Base-by-base conservation (phyloP, 2,888 invertebrate genomes). In the Boloria euphrosyne region DNA sequence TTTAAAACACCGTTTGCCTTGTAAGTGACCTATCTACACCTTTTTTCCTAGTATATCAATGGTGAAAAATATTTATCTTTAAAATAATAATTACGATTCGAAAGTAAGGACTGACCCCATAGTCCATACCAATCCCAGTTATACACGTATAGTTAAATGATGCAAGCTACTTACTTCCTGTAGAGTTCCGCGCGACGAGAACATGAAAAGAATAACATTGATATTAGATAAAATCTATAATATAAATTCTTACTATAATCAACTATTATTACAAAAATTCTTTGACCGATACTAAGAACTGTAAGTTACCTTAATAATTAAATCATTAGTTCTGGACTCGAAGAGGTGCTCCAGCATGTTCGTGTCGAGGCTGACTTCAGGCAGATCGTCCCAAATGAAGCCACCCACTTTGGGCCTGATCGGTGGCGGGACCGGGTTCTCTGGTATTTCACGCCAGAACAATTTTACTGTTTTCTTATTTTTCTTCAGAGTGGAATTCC, bases 401-500 rank as follows among this genome's bases (percentile, higher is more conserved):
- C 95, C 94, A 72, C 93, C 92, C 57, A 95, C 90, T 70, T 95
- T 95, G 46, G 95, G 90, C 14, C 92, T 89, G 50, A 92, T 84
- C 65, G 89, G 77, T 44, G 89, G 80, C 4, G 89, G 86, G n/a
- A 81, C 78, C 0, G 95, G 95, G 80, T 95, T 95, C 73, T 97
- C 97, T 74, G 96, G 94, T 7, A 97, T 96, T 87, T 99, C 98
- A 81, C 97, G 97, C 99, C 99, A 99, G 86, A 99, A 99, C 61
- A 99, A 92, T 87, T 98, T 98, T 14, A 99, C 97, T 27, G 99
- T 99, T 85, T 99, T 98, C 89, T 98, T 98, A 81, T 96, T 98
- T 83, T 98, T 98, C 83, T 95, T 96, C 50, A 95, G 93, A 0
- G 94, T 84, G 70, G 93, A 84, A 80, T 90, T 80, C 78, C 92